Evolutionary conservation across 2,888 invertebrate genomes (phyloP).

Genomic region (Meteorus cinctellus): DNA sequence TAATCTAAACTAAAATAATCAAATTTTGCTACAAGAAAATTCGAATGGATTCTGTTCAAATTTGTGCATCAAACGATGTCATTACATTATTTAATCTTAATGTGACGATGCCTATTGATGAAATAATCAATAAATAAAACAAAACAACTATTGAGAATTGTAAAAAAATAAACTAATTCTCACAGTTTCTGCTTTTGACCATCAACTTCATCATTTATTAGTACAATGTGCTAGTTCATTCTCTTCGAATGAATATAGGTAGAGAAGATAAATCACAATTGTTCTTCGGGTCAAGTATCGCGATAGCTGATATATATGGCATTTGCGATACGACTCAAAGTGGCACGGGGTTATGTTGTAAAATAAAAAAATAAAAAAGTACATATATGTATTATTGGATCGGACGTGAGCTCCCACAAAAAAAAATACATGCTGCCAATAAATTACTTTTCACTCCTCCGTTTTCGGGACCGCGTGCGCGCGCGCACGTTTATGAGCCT

Average conservation of each 20-base stretch:
- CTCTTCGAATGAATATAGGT: not conserved
- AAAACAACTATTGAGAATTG: no score
- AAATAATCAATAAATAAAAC: no score
- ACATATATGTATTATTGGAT: constrained; percentile 32
- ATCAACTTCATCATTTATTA: constrained; percentile 4
- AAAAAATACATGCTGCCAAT: constrained; percentile 15
- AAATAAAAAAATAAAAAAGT: not conserved
- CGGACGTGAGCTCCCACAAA: constrained; percentile 30
- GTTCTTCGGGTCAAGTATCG: constrained; percentile 2
- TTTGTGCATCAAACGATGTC: no score
- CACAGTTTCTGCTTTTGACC: not conserved
- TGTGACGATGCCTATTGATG: no score
- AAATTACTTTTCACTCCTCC: constrained; percentile 24
- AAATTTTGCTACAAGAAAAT: no score
- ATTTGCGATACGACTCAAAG: constrained; percentile 14
- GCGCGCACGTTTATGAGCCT: constrained; percentile 36
- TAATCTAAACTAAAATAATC: no score
- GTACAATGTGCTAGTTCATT: not conserved
- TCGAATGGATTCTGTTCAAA: no score
- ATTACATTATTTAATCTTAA: no score
- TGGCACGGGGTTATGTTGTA: not conserved
- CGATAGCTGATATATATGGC: constrained; percentile 9
- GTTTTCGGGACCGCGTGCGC: constrained; percentile 20
- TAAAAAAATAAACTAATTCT: not conserved
- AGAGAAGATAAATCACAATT: constrained; percentile 9